Base-by-base conservation (phyloP, 1,140 invertebrate species). In the Spodoptera frugiperda region DNA sequence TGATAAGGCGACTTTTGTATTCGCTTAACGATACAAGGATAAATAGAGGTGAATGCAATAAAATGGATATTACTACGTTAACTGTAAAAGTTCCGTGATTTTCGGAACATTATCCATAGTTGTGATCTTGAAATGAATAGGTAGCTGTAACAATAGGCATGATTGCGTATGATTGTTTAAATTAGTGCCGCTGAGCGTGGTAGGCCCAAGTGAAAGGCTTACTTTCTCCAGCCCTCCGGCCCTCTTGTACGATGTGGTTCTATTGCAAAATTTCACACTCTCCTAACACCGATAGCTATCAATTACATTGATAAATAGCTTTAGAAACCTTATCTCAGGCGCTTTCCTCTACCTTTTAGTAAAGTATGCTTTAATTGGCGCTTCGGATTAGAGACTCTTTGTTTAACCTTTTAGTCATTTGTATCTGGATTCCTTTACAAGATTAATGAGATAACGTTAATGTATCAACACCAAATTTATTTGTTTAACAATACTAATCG, bases 171-270 rank as follows among this genome's bases (percentile, higher is more conserved):
- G 79, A 88, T 89, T 88, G 86, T 89, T 90, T 85, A 84, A 87
- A 88, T 88, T 84, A 86, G 84, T 83, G 75, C 33, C 82, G 77
- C 78, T 70, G 77, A 81, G 72, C 77, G 76, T 51, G 71, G 81
- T 78, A 83, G 78, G 59, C 44, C 75, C 65, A 80, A 92, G 91
- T 89, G 90, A 93, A 91, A 92, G 90, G 88, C 84, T 73, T 65
- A 87, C 91, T 93, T 93, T 93, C 91, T 89, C 89, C 83, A 84
- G 87, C 91, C 90, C 91, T 92, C 61, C 82, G 87, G 89, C 89
- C 89, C 90, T 91, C 80, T 76, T 63, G 70, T 75, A 83, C 79
- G 82, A 87, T 84, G 71, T 82, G 81, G 80, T 74, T 87, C 84
- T 88, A 85, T 84, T 88, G 89, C 89, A 87, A 88, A 91, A 87